Percentiles rank a stretch among this genome's conserved stretches.
Evolutionary conservation across 2,797 vertebrate species (phyloP).

Genomic region (Aphelocoma californica): DNA sequence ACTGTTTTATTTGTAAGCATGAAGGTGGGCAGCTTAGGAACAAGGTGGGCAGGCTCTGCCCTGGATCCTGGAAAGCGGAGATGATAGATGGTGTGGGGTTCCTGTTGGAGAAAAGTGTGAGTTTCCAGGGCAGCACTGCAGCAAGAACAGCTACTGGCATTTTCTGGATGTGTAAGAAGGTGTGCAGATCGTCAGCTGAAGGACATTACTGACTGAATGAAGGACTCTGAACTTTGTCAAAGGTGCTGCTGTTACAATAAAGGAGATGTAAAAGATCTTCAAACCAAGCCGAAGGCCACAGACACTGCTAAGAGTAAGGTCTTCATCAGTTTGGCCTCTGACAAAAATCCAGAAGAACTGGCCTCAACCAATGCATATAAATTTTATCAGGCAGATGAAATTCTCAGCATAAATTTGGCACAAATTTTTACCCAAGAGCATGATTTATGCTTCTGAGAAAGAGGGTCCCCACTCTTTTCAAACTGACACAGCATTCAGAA

Average conservation of each 20-base stretch:
- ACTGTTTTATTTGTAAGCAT: background rate
- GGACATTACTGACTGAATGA: background rate
- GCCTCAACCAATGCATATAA: background rate
- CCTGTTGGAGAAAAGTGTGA: rapidly evolving
- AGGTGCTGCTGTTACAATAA: background rate
- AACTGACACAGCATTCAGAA: background rate
- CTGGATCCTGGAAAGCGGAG: background rate
- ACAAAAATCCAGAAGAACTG: background rate
- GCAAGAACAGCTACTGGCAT: background rate
- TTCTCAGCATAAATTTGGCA: background rate
- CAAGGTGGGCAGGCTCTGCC: background rate
- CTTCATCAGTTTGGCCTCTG: background rate
- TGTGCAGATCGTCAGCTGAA: background rate
- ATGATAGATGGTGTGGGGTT: rapidly evolving
- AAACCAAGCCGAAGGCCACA: background rate
- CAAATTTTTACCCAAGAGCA: background rate
- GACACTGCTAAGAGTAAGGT: background rate
- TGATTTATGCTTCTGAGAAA: background rate
- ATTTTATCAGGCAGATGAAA: background rate
- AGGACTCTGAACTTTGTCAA: background rate
- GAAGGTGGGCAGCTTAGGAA: background rate
- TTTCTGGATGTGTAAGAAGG: background rate
- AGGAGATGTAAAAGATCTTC: background rate
- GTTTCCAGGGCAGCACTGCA: rapidly evolving
- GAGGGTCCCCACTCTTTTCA: background rate